These are phyloP conservation scores for Therioaphis trifolii DNA, from an alignment of 2,888 invertebrate genomes.

Conservation along the genomic window DNA sequence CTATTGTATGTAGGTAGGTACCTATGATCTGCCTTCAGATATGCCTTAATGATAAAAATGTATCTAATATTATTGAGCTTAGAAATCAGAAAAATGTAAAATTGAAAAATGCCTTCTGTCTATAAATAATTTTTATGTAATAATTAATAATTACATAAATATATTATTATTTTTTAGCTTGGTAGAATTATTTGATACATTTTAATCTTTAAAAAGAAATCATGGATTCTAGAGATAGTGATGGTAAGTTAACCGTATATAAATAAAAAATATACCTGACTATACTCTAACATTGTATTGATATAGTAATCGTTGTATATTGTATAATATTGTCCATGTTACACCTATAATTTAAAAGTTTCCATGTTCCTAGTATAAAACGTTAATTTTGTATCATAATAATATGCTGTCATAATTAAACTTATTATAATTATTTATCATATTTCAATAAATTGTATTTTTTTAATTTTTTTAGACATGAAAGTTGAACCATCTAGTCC, in stretches of 20 bases:
- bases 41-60: no score
- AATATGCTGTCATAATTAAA: no score
- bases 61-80: background rate
- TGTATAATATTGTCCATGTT: background rate
- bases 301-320: background rate
- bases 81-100: background rate
- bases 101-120: background rate
- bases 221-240: constrained; percentile 60
- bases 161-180: constrained; percentile 24
- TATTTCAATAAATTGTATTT: background rate
- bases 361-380: no score
- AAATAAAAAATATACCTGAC: no score
- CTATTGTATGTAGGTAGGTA: no score
- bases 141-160: background rate
- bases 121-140: background rate
- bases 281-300: no score
- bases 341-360: background rate
- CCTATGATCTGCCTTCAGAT: no score
- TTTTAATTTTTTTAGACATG: constrained; percentile 68
- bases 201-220: constrained; percentile 1
- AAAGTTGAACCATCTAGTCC: constrained; percentile 75
- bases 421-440: no score
- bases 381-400: no score
- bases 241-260: constrained; percentile 25
- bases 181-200: background rate